phyloP scores from a whole-genome alignment of 64 coral and sea anemone species.

The Montipora foliosa region DNA sequence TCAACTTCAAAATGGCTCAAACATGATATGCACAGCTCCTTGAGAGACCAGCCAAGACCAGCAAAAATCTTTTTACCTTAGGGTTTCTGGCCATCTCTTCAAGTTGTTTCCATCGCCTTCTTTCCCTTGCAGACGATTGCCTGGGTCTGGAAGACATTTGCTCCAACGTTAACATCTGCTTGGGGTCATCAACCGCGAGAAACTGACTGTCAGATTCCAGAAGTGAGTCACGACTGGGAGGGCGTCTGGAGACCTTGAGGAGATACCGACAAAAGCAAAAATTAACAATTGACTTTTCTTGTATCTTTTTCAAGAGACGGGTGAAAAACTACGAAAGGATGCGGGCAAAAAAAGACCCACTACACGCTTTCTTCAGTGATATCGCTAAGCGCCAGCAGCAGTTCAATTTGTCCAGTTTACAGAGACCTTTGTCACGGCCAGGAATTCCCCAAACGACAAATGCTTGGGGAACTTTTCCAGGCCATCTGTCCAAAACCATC shows the following conservation, averaged over 20 bases:
- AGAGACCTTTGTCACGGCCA: too few relatives aligned
- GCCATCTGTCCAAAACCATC: too few relatives aligned
- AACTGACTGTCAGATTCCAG: conserved; percentile 99
- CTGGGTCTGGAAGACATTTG: conserved; percentile 33
- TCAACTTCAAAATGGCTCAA: too few relatives aligned
- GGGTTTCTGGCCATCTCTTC: conserved; percentile 91
- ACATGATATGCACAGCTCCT: too few relatives aligned
- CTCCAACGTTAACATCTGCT: conserved; percentile 29
- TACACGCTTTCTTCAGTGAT: too few relatives aligned
- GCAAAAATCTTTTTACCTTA: conserved; percentile 51
- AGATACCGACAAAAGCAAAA: not conserved
- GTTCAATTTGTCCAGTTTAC: too few relatives aligned
- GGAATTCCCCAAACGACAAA: too few relatives aligned
- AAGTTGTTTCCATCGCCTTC: conserved; percentile 94
- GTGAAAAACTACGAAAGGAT: not conserved
- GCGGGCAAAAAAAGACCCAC: too few relatives aligned
- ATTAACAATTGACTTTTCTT: not conserved
- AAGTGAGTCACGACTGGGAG: conserved; percentile 84
- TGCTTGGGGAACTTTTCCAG: too few relatives aligned
- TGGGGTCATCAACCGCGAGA: conserved; percentile 80
- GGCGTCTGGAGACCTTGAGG: conserved; percentile 70
- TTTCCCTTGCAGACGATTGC: conserved; percentile 85
- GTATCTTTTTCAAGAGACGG: not conserved
- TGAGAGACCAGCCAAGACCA: not conserved
- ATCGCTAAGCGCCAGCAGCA: too few relatives aligned